A percentile compares a stretch with the other conserved stretches of the same genome.
Evolutionary conservation across 2,888 invertebrate genomes (phyloP).

Genomic region (Ellobium chinense): DNA sequence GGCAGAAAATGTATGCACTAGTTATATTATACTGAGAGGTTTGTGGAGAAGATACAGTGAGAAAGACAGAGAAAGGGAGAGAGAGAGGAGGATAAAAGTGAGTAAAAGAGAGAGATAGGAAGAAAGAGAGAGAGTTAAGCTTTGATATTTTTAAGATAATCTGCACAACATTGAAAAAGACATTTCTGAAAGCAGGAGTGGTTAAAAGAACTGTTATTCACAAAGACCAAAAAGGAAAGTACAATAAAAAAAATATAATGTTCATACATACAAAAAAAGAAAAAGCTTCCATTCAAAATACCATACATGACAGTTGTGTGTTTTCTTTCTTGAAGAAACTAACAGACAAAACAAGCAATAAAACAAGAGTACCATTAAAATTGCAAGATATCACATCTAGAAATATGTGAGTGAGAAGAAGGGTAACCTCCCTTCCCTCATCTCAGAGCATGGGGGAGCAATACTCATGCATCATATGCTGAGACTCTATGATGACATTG

Average conservation of each 20-base stretch:
- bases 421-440: not conserved
- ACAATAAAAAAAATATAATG: not conserved
- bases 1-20: too few relatives aligned
- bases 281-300: not conserved
- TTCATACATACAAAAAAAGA: not conserved
- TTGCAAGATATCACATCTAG: not conserved
- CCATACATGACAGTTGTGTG: not conserved
- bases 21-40: too few relatives aligned
- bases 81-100: too few relatives aligned
- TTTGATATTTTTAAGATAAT: not conserved
- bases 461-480: too few relatives aligned
- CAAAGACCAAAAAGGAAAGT: not conserved
- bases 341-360: too few relatives aligned
- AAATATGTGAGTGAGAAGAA: not conserved
- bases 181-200: not conserved
- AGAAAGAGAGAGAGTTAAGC: not conserved
- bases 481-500: too few relatives aligned
- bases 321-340: too few relatives aligned
- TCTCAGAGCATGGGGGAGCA: not conserved
- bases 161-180: not conserved
- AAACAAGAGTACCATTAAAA: too few relatives aligned
- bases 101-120: not conserved
- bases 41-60: too few relatives aligned
- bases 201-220: too few relatives aligned
- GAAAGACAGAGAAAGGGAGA: too few relatives aligned